Percentiles rank a stretch among this genome's conserved stretches.
Conservation (phyloP, 2,113 vertebrate species). For the Hemiscyllium ocellatum region DNA sequence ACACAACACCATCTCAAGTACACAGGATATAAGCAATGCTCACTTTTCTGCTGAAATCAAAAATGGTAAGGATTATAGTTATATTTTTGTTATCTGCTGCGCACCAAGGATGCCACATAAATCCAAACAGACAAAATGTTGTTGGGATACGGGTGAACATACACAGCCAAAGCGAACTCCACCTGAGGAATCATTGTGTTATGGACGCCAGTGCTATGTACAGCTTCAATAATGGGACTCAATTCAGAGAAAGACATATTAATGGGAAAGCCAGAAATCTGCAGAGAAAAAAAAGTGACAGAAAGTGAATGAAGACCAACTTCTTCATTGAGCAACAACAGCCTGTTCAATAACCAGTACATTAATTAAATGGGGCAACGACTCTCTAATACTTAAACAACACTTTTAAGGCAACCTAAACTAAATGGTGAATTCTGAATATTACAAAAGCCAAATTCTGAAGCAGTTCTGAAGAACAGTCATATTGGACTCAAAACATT, state of each 20-base stretch:
- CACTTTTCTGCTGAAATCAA: not conserved
- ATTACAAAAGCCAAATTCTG: too few species aligned
- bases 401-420: not conserved
- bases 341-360: not conserved
- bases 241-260: conserved; percentile 85
- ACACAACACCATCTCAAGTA: not conserved
- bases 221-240: conserved; percentile 74
- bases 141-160: conserved; percentile 84
- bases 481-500: too few species aligned
- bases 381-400: not conserved
- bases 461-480: too few species aligned
- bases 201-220: conserved; percentile 87
- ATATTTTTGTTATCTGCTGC: conserved; percentile 51
- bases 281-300: not conserved
- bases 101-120: conserved; percentile 83
- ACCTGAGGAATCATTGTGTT: conserved; percentile 66
- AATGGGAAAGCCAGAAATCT: conserved; percentile 93
- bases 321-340: not conserved
- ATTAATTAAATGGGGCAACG: not conserved
- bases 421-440: not conserved
- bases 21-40: not conserved
- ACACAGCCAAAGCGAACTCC: conserved; percentile 90
- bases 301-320: not conserved
- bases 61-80: not conserved
- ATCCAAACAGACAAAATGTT: conserved; percentile 88